Evolutionary conservation across 2,888 invertebrate genomes (phyloP).

Genomic region (Limnephilus auricula): DNA sequence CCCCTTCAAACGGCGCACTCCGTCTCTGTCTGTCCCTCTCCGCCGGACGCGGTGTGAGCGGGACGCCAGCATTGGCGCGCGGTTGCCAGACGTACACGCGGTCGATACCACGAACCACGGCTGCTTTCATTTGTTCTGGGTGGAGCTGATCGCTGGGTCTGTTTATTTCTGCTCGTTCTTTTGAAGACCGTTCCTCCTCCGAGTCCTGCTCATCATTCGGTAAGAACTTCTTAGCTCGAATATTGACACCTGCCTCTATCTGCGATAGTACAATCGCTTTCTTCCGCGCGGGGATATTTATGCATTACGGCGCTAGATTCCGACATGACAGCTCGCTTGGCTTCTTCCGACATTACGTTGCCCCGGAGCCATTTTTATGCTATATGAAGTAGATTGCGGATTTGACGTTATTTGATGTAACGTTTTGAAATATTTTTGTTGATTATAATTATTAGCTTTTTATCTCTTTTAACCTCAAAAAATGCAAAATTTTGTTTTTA

Average conservation of each 20-base stretch:
- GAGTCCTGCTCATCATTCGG: constrained; percentile 13
- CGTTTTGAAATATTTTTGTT: not conserved
- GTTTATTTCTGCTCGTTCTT: not conserved
- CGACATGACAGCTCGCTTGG: not conserved
- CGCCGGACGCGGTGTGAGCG: constrained; percentile 17
- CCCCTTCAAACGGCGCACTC: not conserved
- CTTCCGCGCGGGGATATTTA: not conserved
- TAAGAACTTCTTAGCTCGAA: constrained; percentile 24
- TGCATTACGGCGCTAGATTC: not conserved
- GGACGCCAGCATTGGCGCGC: constrained; percentile 4
- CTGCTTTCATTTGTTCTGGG: constrained; percentile 30
- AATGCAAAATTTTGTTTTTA: not conserved
- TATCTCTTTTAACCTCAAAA: not conserved
- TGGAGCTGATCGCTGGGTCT: constrained; percentile 24
- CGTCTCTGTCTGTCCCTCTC: constrained; percentile 47
- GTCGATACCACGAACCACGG: constrained; percentile 44
- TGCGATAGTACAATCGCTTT: not conserved
- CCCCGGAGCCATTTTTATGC: not conserved
- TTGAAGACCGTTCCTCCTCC: not conserved
- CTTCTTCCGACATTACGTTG: not conserved
- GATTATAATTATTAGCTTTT: not conserved
- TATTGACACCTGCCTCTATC: not conserved
- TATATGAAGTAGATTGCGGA: not conserved
- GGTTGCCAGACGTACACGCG: constrained; percentile 45
- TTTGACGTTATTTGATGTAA: not conserved